Percentiles rank a stretch among this genome's conserved stretches.
Conservation (phyloP, 2,888 invertebrate genomes). For the Dryadula phaetusa region DNA sequence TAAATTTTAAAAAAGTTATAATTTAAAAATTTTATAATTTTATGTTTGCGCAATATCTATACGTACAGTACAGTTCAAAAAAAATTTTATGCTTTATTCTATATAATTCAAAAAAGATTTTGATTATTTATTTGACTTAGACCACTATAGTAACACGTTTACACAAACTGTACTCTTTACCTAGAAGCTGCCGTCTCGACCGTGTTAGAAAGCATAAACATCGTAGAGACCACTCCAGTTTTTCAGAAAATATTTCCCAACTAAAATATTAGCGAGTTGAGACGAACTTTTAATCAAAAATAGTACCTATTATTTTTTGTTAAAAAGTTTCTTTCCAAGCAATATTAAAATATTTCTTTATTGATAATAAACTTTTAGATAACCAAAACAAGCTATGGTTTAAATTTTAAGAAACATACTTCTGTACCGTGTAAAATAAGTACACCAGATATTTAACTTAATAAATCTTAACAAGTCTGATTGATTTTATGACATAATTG, state of each 20-base stretch:
- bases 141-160: conserved; percentile 37
- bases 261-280: conserved; percentile 42
- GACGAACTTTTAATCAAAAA: conserved; percentile 32
- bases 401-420: neutral
- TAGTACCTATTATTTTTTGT: conserved; percentile 22
- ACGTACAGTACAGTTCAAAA: no score
- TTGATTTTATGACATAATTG: conserved; percentile 13
- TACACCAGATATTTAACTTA: neutral
- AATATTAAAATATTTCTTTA: conserved; percentile 9
- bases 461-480: neutral
- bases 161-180: conserved; percentile 49
- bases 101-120: neutral
- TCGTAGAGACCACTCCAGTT: conserved; percentile 57
- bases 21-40: no score
- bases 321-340: conserved; percentile 20
- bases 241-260: conserved; percentile 55
- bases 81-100: no score
- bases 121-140: conserved; percentile 46
- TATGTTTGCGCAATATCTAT: no score
- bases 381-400: neutral
- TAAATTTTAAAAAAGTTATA: no score
- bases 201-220: conserved; percentile 57
- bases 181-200: conserved; percentile 52
- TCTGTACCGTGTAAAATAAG: neutral
- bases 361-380: neutral